A percentile compares a stretch with the other conserved stretches of the same genome.
Conservation (phyloP, 2,888 invertebrate species). For the Cacoxenus indagator region DNA sequence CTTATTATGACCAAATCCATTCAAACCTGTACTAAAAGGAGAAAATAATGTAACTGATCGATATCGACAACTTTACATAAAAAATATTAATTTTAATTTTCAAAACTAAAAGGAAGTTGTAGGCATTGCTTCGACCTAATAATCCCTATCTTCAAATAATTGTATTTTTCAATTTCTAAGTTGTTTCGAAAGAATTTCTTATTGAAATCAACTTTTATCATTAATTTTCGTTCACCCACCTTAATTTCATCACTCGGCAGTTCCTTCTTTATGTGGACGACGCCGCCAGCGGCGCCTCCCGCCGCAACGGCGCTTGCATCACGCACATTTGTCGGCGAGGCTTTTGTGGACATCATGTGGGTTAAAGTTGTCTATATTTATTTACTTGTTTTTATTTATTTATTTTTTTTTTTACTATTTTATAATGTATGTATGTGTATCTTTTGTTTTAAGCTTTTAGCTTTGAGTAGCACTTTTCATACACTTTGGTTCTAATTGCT, state of each 20-base stretch:
- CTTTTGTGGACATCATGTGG: slow-evolving; percentile 73
- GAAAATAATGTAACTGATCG: no score
- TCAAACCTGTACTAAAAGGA: no score
- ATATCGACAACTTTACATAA: no score
- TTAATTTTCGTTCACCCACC: slow-evolving; percentile 71
- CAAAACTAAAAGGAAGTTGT: no score
- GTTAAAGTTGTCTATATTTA: slow-evolving; percentile 30
- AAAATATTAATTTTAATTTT: no score
- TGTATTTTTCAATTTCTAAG: no score
- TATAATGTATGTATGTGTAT: neutral
- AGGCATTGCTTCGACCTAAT: no score
- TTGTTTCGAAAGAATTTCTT: no score
- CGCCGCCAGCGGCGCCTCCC: slow-evolving; percentile 34
- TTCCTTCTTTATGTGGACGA: slow-evolving; percentile 76
- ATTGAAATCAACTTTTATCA: neutral
- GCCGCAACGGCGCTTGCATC: slow-evolving; percentile 43
- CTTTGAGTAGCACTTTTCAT: neutral
- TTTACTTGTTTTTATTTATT: slow-evolving; percentile 1
- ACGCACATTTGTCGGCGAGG: slow-evolving; percentile 68
- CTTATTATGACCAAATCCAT: no score
- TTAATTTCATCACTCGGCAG: slow-evolving; percentile 82
- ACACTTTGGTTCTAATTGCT: neutral
- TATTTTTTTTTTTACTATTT: no score
- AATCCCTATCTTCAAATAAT: no score
- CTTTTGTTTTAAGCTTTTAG: neutral